Percentiles rank a stretch among this genome's conserved stretches.
These are phyloP conservation scores for Chaitophorus viminalis DNA, from an alignment of 2,888 invertebrate genomes.

Conservation along the genomic window DNA sequence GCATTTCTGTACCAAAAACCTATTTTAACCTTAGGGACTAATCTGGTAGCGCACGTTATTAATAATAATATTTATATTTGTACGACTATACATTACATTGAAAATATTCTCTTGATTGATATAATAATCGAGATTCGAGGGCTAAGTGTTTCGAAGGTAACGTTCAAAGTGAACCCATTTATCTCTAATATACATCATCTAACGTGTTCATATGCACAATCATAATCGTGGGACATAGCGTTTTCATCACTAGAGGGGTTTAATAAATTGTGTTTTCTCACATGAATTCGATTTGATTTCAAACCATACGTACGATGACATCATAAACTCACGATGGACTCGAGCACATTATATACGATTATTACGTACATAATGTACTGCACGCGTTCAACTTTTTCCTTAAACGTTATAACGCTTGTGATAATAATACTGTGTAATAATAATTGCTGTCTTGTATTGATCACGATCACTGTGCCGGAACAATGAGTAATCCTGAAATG, in stretches of 20 bases:
- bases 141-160: constrained; percentile 24
- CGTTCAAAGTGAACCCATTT: constrained; percentile 6
- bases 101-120: constrained; percentile 32
- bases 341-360: no score
- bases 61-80: background rate
- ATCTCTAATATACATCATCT: background rate
- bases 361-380: background rate
- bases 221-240: background rate
- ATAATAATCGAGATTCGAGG: background rate
- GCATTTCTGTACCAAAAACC: background rate
- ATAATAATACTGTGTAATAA: background rate
- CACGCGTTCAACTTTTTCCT: background rate
- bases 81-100: background rate
- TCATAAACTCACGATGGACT: background rate
- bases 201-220: background rate
- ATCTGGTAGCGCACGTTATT: background rate
- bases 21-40: background rate
- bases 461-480: constrained; percentile 43
- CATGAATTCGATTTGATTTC: background rate
- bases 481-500: constrained; percentile 48
- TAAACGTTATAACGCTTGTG: background rate
- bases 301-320: background rate
- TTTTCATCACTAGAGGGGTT: background rate
- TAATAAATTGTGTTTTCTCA: background rate
- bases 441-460: background rate